Conservation (phyloP, 2,888 invertebrate genomes). For the Proisotoma minuta region DNA sequence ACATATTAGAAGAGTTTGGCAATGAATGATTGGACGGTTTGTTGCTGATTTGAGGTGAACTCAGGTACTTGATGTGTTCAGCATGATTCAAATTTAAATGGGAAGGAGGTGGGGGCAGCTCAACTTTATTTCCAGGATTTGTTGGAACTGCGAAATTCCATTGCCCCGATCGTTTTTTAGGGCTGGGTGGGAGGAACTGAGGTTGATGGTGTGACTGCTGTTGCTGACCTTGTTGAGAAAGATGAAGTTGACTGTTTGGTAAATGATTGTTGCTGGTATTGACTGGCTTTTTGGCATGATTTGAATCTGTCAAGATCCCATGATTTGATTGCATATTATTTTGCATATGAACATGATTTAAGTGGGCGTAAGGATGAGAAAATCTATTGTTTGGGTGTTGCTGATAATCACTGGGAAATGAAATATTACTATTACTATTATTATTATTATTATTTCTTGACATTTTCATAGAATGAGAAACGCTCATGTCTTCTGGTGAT, state of each 20-base stretch:
- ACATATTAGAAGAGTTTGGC: neutral
- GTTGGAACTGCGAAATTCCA: conserved; percentile 43
- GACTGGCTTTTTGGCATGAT: conserved; percentile 17
- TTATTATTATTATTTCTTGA: conserved; percentile 21
- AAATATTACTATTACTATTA: conserved; percentile 12
- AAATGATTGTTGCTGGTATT: conserved; percentile 7
- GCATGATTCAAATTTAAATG: conserved; percentile 13
- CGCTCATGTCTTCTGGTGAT: conserved; percentile 4
- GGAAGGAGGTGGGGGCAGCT: conserved; percentile 24
- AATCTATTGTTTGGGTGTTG: neutral
- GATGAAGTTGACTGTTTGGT: conserved; percentile 2
- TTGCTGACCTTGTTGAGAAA: neutral
- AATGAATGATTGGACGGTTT: conserved; percentile 38
- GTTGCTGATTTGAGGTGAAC: conserved; percentile 28
- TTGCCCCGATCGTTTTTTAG: conserved; percentile 41
- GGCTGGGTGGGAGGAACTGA: conserved; percentile 43
- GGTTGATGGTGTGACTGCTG: conserved; percentile 21
- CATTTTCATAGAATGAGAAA: conserved; percentile 17
- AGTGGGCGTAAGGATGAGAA: conserved; percentile 17
- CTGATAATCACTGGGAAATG: neutral
- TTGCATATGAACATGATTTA: conserved; percentile 10
- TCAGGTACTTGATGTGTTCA: conserved; percentile 39
- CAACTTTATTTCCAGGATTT: conserved; percentile 17
- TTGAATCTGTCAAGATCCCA: conserved; percentile 18
- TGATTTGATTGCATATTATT: conserved; percentile 7